Percentiles rank a stretch among this genome's conserved stretches.
These are phyloP conservation scores for Papilio demoleus DNA, from an alignment of 2,888 invertebrate species.

Conservation along the genomic window DNA sequence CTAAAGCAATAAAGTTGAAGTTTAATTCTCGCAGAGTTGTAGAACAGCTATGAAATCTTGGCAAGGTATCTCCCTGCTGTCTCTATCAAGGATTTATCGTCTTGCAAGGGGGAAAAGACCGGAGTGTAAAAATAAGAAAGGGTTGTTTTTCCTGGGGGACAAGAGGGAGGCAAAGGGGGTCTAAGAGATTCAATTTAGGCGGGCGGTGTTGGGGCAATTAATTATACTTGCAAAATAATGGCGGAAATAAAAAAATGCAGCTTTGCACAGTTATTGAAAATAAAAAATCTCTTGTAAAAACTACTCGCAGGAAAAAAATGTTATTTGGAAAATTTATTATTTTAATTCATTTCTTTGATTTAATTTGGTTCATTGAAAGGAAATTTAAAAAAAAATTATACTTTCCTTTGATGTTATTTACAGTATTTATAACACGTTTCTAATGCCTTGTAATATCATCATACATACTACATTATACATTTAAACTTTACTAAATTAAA, in stretches of 20 bases:
- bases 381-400: too few relatives aligned
- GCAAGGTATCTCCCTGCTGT: conserved; percentile 78
- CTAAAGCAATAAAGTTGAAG: conserved; percentile 29
- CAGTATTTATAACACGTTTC: too few relatives aligned
- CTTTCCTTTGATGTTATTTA: too few relatives aligned
- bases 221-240: conserved; percentile 71
- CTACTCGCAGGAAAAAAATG: too few relatives aligned
- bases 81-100: conserved; percentile 82
- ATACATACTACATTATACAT: too few relatives aligned
- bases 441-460: too few relatives aligned
- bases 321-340: too few relatives aligned
- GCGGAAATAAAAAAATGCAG: conserved; percentile 56
- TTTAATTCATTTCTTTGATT: too few relatives aligned
- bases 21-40: conserved; percentile 21
- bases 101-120: conserved; percentile 72
- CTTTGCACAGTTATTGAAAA: conserved; percentile 50
- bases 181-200: conserved; percentile 79
- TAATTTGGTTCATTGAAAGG: too few relatives aligned
- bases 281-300: conserved; percentile 8
- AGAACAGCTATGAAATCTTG: conserved; percentile 49
- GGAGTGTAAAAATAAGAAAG: conserved; percentile 80
- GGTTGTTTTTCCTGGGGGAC: conserved; percentile 81
- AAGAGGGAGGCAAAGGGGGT: conserved; percentile 57
- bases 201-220: conserved; percentile 72
- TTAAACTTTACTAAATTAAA: too few relatives aligned